Evolutionary conservation across 2,888 invertebrate species (phyloP).

Genomic region (Drosophila macrospina): DNA sequence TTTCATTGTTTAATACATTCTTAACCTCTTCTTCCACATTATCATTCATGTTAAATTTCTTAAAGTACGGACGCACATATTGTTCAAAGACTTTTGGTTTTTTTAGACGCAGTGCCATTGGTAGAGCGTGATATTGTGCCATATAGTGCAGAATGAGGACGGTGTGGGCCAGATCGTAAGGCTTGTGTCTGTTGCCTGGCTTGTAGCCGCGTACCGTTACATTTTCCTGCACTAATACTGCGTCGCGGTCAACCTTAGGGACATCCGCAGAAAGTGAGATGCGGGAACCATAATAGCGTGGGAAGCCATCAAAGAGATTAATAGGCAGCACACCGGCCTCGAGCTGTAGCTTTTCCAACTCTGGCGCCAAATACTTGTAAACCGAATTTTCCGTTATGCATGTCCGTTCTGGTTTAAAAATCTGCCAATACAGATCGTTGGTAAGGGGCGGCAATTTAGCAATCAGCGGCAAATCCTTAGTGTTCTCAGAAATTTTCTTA

Average conservation of each 20-base stretch:
- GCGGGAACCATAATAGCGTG: conserved; percentile 87
- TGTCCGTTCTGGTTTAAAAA: conserved; percentile 87
- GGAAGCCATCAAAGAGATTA: conserved; percentile 85
- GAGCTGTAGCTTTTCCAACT: conserved; percentile 86
- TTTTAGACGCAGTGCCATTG: conserved; percentile 86
- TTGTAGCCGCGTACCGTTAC: conserved; percentile 86
- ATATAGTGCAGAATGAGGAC: conserved; percentile 86
- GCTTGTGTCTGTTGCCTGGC: conserved; percentile 86
- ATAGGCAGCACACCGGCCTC: conserved; percentile 85
- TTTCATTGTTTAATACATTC: conserved; percentile 55
- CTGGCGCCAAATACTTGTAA: conserved; percentile 86
- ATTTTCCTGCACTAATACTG: conserved; percentile 87
- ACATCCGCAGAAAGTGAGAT: conserved; percentile 83
- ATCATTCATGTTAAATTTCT: conserved; percentile 69
- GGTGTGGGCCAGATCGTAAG: conserved; percentile 86
- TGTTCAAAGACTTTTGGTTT: conserved; percentile 85
- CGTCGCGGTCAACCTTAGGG: conserved; percentile 86
- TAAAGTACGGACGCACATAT: conserved; percentile 84
- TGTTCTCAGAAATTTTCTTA: conserved; percentile 60
- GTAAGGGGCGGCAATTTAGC: conserved; percentile 87
- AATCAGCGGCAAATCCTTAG: conserved; percentile 86
- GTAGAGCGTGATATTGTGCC: conserved; percentile 87
- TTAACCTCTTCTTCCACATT: conserved; percentile 50
- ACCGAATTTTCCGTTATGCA: conserved; percentile 87
- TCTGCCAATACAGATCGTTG: conserved; percentile 86